phyloP scores from a whole-genome alignment of 1,140 invertebrate species.

The Schmidtea mediterranea region DNA sequence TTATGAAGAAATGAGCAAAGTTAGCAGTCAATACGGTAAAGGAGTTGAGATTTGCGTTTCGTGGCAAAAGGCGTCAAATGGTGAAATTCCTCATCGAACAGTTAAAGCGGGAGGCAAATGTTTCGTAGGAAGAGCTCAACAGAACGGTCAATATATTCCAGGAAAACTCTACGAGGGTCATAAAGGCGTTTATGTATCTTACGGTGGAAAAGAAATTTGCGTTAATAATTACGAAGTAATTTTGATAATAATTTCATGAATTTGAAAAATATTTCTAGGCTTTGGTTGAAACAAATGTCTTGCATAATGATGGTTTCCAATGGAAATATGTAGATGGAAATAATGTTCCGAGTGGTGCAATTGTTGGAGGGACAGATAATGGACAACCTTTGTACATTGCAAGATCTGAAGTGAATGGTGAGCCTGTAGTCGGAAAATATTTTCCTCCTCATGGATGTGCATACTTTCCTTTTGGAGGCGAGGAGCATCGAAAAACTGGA shows the following conservation, averaged over 20 bases:
- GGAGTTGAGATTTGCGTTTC: background rate
- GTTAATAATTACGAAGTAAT: background rate
- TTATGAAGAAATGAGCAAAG: background rate
- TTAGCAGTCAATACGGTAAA: background rate
- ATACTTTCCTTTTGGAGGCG: background rate
- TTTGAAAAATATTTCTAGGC: background rate
- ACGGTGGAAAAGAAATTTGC: background rate
- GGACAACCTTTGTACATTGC: background rate
- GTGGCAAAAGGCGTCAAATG: background rate
- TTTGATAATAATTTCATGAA: background rate
- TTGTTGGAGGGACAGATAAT: background rate
- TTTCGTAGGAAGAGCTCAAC: background rate
- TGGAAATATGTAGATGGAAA: background rate
- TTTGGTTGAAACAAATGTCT: background rate
- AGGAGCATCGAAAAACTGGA: background rate
- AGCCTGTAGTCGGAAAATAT: background rate
- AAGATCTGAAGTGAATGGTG: background rate
- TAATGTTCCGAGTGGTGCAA: background rate
- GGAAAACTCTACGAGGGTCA: background rate
- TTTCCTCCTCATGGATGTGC: background rate
- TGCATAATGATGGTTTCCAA: background rate
- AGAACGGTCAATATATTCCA: background rate
- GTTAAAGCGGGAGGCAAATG: background rate
- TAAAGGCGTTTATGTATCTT: background rate
- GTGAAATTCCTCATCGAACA: background rate